Evolutionary conservation across 2,888 invertebrate species (phyloP), one percentile per base, ranked within the genome.

Genomic region (Seira sanloemensis): DNA sequence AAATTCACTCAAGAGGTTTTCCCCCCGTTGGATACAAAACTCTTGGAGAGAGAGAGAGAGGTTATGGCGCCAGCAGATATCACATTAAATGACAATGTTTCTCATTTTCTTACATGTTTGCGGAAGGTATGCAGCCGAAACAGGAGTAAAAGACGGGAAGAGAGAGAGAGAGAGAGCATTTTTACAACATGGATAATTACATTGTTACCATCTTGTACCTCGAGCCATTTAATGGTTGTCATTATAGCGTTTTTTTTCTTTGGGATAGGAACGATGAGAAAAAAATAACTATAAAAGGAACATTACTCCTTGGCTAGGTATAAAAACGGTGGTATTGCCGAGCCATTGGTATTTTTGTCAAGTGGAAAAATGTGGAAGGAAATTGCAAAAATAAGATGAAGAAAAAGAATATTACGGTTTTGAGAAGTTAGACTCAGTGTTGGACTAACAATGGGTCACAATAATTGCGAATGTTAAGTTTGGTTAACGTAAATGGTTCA

Each of bases 121-220:
- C 4, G 37, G 37, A 37, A 23, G 46, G 23, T 27, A 75, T 66
- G 23, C 21, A 80, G 5, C 9, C 27, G 24, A 74, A 54, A 37
- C 21, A 23, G n/a, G 50, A 72, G 23, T 58, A 46, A 25, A 50
- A 71, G 78, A 77, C 1, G 73, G 62, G 24, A 74, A 54, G 65
- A 27, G 50, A 24, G 50, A 72, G 23, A 62, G 54, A 25, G 66
- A 71, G 78, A 77, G 84, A 87, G 84, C 87, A 85, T 76, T 82
- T 82, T 82, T 86, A 79, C 83, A 79, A 50, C 68, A 37, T 24
- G 86, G 87, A 88, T 89, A 89, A 89, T 89, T 89, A 89, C 89
- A 88, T 88, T 88, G 89, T 89, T 88, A 88, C 87, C 87, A 88
- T 87, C 87, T 86, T 89, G 76, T 82, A 77, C 62, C 82, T 81